Percentiles rank a stretch among this genome's conserved stretches.
Evolutionary conservation across 2,113 vertebrate species (phyloP).

Genomic region (Arizona elegans): DNA sequence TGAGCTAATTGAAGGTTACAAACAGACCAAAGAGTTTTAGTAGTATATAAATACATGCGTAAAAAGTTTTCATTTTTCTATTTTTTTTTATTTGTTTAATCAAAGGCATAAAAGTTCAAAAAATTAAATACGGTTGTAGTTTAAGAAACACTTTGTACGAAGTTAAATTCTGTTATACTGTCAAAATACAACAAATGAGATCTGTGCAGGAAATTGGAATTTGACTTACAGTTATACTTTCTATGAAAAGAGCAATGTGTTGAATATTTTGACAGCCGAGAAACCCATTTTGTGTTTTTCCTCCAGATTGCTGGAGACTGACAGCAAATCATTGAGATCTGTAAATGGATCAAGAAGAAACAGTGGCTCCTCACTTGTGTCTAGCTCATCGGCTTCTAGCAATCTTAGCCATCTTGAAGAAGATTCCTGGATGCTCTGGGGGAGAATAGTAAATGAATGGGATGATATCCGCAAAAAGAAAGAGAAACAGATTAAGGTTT

Average conservation of each 20-base stretch:
- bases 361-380: conserved; percentile 95
- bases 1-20: not conserved
- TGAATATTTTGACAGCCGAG: not conserved
- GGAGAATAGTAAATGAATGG: conserved; percentile 97
- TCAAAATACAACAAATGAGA: not conserved
- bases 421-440: conserved; percentile 96
- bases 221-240: not conserved
- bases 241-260: not conserved
- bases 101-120: not conserved
- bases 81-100: not conserved
- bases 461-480: conserved; percentile 96
- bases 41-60: not conserved
- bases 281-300: conserved; percentile 27
- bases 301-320: conserved; percentile 91
- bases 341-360: conserved; percentile 96
- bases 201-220: not conserved
- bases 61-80: not conserved
- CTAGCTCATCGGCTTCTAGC: conserved; percentile 97
- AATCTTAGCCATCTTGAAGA: conserved; percentile 98
- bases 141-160: not conserved
- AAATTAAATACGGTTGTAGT: not conserved
- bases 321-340: conserved; percentile 92
- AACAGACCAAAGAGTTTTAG: not conserved
- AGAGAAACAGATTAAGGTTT: conserved; percentile 96
- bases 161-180: not conserved